Conservation (phyloP, 2,113 vertebrate species). For the Coracopsis vasa region DNA sequence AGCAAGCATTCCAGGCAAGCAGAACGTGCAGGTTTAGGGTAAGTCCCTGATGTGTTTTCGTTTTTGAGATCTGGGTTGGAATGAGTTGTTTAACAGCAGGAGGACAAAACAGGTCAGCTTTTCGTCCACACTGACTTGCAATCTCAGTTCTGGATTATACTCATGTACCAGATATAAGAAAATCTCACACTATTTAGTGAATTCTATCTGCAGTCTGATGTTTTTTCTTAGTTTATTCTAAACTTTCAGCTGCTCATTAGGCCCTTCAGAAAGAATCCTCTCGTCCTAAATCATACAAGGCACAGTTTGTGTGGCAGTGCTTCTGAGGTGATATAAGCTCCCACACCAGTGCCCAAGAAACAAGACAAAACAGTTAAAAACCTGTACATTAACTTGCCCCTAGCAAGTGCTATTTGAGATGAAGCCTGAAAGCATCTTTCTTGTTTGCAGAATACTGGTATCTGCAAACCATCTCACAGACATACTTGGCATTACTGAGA, state of each 20-base stretch:
- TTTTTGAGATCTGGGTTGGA: background rate
- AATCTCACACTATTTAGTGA: background rate
- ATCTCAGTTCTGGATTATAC: background rate
- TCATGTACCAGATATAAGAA: background rate
- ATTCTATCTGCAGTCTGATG: rapidly evolving
- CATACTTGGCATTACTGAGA: background rate
- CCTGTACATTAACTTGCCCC: background rate
- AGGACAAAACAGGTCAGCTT: background rate
- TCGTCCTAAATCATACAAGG: background rate
- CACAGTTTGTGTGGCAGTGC: background rate
- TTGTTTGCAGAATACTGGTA: background rate
- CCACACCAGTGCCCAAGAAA: background rate
- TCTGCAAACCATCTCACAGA: background rate
- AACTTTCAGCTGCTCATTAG: background rate
- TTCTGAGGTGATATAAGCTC: background rate
- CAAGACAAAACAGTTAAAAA: background rate
- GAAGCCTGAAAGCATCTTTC: background rate
- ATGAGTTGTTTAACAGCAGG: background rate
- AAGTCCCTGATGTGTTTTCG: background rate
- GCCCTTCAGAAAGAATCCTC: background rate
- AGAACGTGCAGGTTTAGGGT: background rate
- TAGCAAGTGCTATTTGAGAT: background rate
- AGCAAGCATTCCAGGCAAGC: background rate
- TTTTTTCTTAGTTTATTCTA: background rate
- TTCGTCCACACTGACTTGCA: background rate